phyloP scores from a whole-genome alignment of 2,113 vertebrate genomes.

The Ceuthmochares aereus region DNA sequence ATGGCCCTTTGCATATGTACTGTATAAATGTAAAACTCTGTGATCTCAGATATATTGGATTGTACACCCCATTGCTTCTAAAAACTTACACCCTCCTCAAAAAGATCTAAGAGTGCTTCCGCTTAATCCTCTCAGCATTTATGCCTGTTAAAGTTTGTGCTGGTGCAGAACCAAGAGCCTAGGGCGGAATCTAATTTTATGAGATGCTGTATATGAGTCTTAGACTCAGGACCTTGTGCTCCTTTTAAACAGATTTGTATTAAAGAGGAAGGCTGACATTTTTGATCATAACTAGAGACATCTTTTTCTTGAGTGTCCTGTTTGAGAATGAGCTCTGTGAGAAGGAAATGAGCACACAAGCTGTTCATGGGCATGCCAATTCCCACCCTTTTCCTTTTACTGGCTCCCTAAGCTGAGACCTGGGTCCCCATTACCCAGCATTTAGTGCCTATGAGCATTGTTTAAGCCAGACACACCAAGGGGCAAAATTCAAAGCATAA shows the following conservation, averaged over 20 bases:
- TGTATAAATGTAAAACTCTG: accelerated
- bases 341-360: not conserved
- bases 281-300: not conserved
- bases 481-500: not conserved
- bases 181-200: not conserved
- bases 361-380: not conserved
- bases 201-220: not conserved
- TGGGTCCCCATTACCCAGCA: accelerated
- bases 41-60: not conserved
- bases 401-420: not conserved
- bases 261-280: not conserved
- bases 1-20: not conserved
- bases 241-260: not conserved
- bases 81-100: not conserved
- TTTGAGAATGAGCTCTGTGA: not conserved
- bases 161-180: not conserved
- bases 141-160: not conserved
- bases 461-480: not conserved
- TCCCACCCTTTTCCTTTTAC: accelerated
- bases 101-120: not conserved
- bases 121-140: not conserved
- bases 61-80: not conserved
- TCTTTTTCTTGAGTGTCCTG: not conserved
- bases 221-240: not conserved
- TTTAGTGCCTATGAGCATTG: accelerated